Percentiles rank a stretch among this genome's conserved stretches.
phyloP scores from a whole-genome alignment of 1,140 invertebrate species.

The Drosophila sp. region DNA sequence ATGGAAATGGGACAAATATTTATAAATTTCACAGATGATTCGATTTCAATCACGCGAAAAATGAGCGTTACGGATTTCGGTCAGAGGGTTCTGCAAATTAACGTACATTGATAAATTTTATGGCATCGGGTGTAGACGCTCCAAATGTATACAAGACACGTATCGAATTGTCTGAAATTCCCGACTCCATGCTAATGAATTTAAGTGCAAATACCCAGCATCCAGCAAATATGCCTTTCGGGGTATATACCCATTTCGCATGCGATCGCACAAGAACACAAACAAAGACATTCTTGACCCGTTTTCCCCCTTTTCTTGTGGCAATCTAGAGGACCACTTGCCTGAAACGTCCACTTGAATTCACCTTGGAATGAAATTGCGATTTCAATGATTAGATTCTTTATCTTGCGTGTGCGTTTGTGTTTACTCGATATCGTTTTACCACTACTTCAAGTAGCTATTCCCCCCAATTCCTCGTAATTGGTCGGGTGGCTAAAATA shows the following conservation, averaged over 20 bases:
- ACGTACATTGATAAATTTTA: background rate
- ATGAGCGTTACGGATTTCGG: background rate
- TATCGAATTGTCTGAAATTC: slow-evolving; percentile 1
- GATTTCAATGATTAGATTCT: slow-evolving; percentile 4
- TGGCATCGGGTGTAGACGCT: background rate
- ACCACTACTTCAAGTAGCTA: background rate
- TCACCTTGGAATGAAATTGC: slow-evolving; percentile 7
- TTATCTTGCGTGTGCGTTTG: background rate
- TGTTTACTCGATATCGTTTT: background rate
- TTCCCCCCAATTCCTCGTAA: background rate
- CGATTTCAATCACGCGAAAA: background rate
- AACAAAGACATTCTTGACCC: slow-evolving; percentile 2
- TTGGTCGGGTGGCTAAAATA: background rate
- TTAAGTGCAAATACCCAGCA: slow-evolving; percentile 2
- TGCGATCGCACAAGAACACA: background rate
- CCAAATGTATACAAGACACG: background rate
- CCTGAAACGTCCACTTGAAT: background rate
- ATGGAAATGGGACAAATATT: background rate
- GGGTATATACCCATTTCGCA: background rate
- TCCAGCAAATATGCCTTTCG: background rate
- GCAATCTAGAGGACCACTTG: background rate
- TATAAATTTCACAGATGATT: background rate
- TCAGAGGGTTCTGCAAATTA: background rate
- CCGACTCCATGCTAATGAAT: slow-evolving; percentile 7
- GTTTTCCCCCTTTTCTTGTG: background rate